Percentiles rank a stretch among this genome's conserved stretches.
phyloP scores from a whole-genome alignment of 1,140 invertebrate species.

The Papilio polyxenes region DNA sequence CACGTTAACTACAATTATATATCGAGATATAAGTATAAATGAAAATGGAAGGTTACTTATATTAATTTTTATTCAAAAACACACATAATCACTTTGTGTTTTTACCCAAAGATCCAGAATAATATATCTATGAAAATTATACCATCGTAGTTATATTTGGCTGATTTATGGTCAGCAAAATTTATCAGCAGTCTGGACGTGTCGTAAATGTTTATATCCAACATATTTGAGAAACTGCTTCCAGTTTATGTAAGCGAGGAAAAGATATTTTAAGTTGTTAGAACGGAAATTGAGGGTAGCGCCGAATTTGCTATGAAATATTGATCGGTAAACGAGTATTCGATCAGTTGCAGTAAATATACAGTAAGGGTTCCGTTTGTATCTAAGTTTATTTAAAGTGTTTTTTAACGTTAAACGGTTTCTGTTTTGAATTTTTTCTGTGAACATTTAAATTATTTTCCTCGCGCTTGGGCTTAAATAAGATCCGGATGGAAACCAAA shows the following conservation, averaged over 20 bases:
- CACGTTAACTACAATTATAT: too few species aligned
- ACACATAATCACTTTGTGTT: not conserved
- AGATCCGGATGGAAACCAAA: not conserved
- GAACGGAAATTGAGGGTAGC: conserved; percentile 11
- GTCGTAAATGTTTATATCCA: conserved; percentile 31
- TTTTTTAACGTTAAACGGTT: not conserved
- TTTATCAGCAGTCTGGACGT: conserved; percentile 12
- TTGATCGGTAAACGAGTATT: not conserved
- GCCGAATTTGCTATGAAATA: conserved; percentile 13
- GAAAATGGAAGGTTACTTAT: too few species aligned
- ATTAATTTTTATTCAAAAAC: too few species aligned
- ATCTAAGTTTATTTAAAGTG: not conserved
- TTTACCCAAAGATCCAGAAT: not conserved
- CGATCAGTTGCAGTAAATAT: not conserved
- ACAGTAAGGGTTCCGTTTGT: not conserved
- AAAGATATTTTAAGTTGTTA: conserved; percentile 9
- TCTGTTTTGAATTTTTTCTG: not conserved
- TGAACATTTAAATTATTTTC: not conserved
- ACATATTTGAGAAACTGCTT: conserved; percentile 22
- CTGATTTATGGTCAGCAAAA: conserved; percentile 26
- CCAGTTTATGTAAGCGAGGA: conserved; percentile 22
- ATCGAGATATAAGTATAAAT: too few species aligned
- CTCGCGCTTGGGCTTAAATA: not conserved
- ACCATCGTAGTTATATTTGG: not conserved
- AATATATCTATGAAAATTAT: conserved; percentile 1